phyloP scores from a whole-genome alignment of 2,113 vertebrate species.

The Synodontis membranacea region DNA sequence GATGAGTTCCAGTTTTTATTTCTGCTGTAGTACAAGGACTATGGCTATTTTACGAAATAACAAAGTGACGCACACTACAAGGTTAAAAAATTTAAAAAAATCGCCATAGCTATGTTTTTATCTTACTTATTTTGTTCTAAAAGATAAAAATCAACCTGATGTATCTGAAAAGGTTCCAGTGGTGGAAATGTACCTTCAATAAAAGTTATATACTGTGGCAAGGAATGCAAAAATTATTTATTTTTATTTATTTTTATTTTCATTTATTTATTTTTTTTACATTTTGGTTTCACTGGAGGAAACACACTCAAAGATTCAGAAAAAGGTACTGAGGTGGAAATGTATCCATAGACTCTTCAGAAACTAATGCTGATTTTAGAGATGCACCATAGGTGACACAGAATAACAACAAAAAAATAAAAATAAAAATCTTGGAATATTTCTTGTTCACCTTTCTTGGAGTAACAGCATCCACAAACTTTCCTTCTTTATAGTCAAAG shows the following conservation, averaged over 20 bases:
- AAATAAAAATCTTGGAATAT: background rate
- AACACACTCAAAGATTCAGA: background rate
- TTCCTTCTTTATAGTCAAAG: constrained; percentile 73
- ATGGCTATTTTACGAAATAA: background rate
- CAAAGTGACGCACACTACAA: background rate
- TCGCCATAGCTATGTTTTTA: background rate
- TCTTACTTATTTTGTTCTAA: background rate
- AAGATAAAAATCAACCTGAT: too few relatives aligned
- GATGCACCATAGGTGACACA: background rate
- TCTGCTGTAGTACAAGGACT: background rate
- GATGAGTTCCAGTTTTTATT: background rate
- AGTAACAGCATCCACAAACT: constrained; percentile 58
- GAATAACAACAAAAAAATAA: background rate
- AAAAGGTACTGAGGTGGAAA: background rate
- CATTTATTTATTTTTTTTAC: too few relatives aligned
- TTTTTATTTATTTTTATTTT: too few relatives aligned
- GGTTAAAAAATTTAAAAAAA: background rate
- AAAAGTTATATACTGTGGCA: background rate
- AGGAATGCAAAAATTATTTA: too few relatives aligned
- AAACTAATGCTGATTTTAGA: constrained; percentile 4
- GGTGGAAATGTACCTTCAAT: background rate
- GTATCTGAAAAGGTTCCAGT: too few relatives aligned
- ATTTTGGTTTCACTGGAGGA: background rate
- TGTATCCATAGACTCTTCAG: background rate
- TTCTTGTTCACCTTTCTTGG: constrained; percentile 43